phyloP scores from a whole-genome alignment of 2,797 vertebrate species.

The Neostethus bicornis region DNA sequence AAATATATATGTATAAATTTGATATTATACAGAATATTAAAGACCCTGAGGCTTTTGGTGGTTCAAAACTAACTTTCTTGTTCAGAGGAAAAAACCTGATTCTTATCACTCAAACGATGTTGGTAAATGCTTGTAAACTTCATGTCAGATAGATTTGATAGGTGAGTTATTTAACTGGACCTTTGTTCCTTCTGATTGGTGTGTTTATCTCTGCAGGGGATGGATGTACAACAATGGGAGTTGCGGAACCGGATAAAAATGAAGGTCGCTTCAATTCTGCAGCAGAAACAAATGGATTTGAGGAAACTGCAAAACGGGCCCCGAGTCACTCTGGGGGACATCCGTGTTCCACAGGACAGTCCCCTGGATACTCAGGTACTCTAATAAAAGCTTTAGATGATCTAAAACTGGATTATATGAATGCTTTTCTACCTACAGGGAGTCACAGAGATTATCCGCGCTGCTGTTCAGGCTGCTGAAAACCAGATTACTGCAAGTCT shows the following conservation, averaged over 20 bases:
- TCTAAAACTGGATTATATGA: neutral
- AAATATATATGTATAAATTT: too few relatives aligned
- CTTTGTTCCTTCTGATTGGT: neutral
- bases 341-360: slow-evolving; percentile 15
- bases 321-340: slow-evolving; percentile 32
- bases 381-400: neutral
- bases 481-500: slow-evolving; percentile 36
- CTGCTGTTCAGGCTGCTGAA: slow-evolving; percentile 30
- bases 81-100: too few relatives aligned
- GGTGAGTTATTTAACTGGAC: too few relatives aligned
- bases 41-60: too few relatives aligned
- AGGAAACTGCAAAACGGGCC: slow-evolving; percentile 13
- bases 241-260: neutral
- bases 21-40: too few relatives aligned
- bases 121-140: too few relatives aligned
- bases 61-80: too few relatives aligned
- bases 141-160: too few relatives aligned
- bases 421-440: slow-evolving; percentile 4
- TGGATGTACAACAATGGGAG: slow-evolving; percentile 35
- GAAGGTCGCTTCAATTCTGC: slow-evolving; percentile 2
- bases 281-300: slow-evolving; percentile 43
- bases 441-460: slow-evolving; percentile 11
- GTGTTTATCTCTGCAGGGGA: slow-evolving; percentile 41
- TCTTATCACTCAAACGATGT: too few relatives aligned
- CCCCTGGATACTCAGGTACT: slow-evolving; percentile 38